Conservation (phyloP, 2,113 vertebrate species). For the Cheilinus undulatus region DNA sequence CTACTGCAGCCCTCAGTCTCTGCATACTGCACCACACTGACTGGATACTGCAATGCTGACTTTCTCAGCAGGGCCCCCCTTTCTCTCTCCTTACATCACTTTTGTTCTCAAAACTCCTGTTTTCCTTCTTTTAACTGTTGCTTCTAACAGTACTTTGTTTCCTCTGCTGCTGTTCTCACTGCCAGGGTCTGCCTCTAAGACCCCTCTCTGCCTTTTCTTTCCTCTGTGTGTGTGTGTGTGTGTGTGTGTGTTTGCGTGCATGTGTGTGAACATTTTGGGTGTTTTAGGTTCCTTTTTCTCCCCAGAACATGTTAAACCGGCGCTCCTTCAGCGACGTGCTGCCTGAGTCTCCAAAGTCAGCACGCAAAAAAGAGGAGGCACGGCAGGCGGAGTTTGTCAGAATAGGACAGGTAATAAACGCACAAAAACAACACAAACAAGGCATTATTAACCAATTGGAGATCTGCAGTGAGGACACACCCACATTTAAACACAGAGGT, state of each 20-base stretch:
- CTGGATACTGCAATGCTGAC: conserved; percentile 76
- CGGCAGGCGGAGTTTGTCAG: conserved; percentile 98
- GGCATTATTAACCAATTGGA: too few relatives aligned
- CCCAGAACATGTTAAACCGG: conserved; percentile 98
- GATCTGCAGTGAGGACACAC: too few relatives aligned
- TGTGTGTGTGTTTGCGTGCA: conserved; percentile 21
- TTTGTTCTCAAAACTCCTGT: conserved; percentile 35
- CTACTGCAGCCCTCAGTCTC: conserved; percentile 66
- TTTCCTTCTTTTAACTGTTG: conserved; percentile 21
- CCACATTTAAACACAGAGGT: too few relatives aligned
- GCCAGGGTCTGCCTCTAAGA: conserved; percentile 65
- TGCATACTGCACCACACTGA: conserved; percentile 64
- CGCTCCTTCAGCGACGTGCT: conserved; percentile 97
- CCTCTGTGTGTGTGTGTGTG: conserved; percentile 19
- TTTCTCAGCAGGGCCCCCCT: conserved; percentile 61
- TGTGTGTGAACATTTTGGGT: conserved; percentile 33
- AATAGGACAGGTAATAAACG: conserved; percentile 90
- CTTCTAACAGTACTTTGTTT: conserved; percentile 18
- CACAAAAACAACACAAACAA: neutral
- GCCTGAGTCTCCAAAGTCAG: conserved; percentile 96
- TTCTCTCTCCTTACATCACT: conserved; percentile 36
- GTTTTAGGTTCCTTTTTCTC: conserved; percentile 85
- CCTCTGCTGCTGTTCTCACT: conserved; percentile 40
- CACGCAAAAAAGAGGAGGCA: conserved; percentile 96
- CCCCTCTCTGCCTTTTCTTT: conserved; percentile 59